These are phyloP conservation scores for Coracias cyanogaster DNA, from an alignment of 2,797 vertebrate genomes.

Conservation along the genomic window DNA sequence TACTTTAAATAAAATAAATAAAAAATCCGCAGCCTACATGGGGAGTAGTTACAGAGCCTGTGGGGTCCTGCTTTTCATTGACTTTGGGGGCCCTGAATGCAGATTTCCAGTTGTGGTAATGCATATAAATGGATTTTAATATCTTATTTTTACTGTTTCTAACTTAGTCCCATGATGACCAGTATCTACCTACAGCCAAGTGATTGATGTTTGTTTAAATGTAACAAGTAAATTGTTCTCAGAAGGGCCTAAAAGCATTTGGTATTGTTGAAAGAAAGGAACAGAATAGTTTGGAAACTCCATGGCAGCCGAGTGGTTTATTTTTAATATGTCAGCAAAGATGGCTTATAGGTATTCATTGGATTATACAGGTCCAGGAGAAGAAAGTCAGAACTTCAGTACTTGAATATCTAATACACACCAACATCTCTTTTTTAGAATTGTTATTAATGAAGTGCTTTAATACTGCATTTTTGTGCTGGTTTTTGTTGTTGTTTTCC, in stretches of 20 bases:
- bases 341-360: not conserved
- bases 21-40: not conserved
- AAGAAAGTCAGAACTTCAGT: not conserved
- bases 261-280: not conserved
- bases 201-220: not conserved
- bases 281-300: not conserved
- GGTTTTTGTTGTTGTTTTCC: conserved; percentile 7
- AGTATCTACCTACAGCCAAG: not conserved
- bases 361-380: not conserved
- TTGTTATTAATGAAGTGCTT: not conserved
- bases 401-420: not conserved
- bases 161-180: accelerated
- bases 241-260: not conserved
- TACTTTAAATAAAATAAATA: not conserved
- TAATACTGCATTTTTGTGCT: not conserved
- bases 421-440: not conserved
- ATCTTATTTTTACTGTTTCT: not conserved
- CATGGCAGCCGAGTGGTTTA: accelerated
- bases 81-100: not conserved
- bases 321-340: not conserved
- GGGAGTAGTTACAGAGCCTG: not conserved
- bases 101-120: not conserved
- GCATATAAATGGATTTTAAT: not conserved
- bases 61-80: not conserved
- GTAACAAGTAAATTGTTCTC: not conserved